Evolutionary conservation across 2,797 vertebrate genomes (phyloP).

Genomic region (Bradypus variegatus): DNA sequence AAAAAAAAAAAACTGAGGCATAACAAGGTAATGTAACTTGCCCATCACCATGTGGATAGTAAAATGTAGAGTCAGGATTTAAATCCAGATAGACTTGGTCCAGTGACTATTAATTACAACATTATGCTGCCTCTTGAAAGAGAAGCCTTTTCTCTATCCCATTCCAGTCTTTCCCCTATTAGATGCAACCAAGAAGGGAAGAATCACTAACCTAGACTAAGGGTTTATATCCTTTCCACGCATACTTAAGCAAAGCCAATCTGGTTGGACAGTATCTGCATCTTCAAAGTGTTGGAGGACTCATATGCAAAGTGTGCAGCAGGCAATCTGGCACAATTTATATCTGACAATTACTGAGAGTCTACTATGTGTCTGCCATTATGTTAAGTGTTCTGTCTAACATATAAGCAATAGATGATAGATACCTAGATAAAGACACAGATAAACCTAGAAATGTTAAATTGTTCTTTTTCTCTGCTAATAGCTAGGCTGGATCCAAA

Average conservation of each 20-base stretch:
- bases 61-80: not conserved
- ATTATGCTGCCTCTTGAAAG: not conserved
- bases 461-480: not conserved
- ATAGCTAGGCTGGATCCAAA: not conserved
- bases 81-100: not conserved
- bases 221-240: not conserved
- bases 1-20: not conserved
- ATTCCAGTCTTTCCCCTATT: not conserved
- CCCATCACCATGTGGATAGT: not conserved
- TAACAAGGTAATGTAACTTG: not conserved
- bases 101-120: not conserved
- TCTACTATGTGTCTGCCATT: not conserved
- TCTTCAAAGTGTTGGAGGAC: slow-evolving; percentile 17
- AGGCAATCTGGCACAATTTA: slow-evolving; percentile 1
- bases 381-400: not conserved
- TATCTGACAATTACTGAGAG: slow-evolving; percentile 22
- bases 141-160: not conserved
- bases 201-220: not conserved
- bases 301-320: not conserved
- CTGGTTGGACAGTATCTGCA: not conserved
- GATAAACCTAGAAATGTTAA: not conserved
- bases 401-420: no score
- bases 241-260: not conserved
- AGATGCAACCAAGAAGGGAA: not conserved
- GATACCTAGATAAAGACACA: no score